Evolutionary conservation across 2,113 vertebrate genomes (phyloP).

Genomic region (Odontophorus gujanensis): DNA sequence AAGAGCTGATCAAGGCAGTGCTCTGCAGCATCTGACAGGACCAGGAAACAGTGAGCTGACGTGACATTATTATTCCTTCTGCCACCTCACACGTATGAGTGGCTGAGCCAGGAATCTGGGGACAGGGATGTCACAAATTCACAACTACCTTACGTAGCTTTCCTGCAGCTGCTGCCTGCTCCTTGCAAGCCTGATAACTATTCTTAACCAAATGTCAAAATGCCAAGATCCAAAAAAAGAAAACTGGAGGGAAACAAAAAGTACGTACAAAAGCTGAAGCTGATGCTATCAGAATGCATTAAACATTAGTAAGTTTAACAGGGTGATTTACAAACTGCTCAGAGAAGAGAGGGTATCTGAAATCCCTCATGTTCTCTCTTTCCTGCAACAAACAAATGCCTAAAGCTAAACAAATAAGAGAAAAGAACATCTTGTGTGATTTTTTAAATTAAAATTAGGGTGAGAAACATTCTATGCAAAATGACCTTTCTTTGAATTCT

Average conservation of each 20-base stretch:
- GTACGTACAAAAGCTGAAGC: not conserved
- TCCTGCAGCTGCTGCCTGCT: not conserved
- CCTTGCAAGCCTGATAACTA: not conserved
- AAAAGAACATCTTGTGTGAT: not conserved
- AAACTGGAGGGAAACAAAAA: not conserved
- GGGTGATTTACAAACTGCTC: not conserved
- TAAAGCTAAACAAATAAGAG: not conserved
- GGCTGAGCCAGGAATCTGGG: not conserved
- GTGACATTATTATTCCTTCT: fast-evolving
- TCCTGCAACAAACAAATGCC: not conserved
- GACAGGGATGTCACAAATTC: not conserved
- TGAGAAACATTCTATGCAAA: not conserved
- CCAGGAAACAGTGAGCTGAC: fast-evolving
- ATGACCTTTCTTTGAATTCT: not conserved
- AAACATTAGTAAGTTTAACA: not conserved
- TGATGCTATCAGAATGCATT: not conserved
- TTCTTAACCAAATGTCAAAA: not conserved
- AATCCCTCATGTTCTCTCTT: not conserved
- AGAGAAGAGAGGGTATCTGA: not conserved
- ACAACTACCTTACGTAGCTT: not conserved
- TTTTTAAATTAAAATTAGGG: not conserved
- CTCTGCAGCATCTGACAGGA: fast-evolving
- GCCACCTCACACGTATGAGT: not conserved
- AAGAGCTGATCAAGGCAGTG: not conserved
- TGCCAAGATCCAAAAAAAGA: not conserved